Evolutionary conservation across 2,888 invertebrate species (phyloP).

Genomic region (Argyresthia albistria): DNA sequence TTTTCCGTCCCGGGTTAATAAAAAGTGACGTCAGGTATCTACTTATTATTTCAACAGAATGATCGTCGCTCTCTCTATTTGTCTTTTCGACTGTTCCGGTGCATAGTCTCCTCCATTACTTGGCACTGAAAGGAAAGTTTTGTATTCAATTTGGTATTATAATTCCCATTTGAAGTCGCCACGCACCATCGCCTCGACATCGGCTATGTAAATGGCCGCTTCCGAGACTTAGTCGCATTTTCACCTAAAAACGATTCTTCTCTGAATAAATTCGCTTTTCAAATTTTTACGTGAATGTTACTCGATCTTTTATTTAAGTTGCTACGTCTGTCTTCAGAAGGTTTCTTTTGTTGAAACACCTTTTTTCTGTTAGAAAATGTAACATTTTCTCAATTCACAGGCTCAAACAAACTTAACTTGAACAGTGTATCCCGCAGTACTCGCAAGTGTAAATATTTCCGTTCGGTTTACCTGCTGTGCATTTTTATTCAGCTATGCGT

Average conservation of each 20-base stretch:
- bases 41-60: constrained; percentile 69
- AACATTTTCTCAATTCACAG: not conserved
- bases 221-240: constrained; percentile 63
- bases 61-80: constrained; percentile 63
- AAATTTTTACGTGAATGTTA: constrained; percentile 23
- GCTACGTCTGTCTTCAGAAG: not conserved
- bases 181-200: constrained; percentile 71
- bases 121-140: constrained; percentile 73
- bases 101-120: constrained; percentile 72
- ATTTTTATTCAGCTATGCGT: constrained; percentile 55
- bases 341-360: not conserved
- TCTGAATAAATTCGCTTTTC: constrained; percentile 33
- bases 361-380: not conserved
- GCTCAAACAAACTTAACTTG: constrained; percentile 3
- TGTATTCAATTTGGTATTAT: constrained; percentile 75
- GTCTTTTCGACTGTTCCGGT: constrained; percentile 72
- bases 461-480: constrained; percentile 49
- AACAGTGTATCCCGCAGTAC: not conserved
- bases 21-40: constrained; percentile 57
- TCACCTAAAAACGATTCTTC: constrained; percentile 41
- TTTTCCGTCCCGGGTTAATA: too few relatives aligned
- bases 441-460: constrained; percentile 49
- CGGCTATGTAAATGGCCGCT: constrained; percentile 70
- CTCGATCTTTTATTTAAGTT: constrained; percentile 14
- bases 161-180: constrained; percentile 73